Percentiles rank a stretch among this genome's conserved stretches.
Evolutionary conservation across 2,888 invertebrate genomes (phyloP).

Genomic region (Synanthedon formicaeformis): DNA sequence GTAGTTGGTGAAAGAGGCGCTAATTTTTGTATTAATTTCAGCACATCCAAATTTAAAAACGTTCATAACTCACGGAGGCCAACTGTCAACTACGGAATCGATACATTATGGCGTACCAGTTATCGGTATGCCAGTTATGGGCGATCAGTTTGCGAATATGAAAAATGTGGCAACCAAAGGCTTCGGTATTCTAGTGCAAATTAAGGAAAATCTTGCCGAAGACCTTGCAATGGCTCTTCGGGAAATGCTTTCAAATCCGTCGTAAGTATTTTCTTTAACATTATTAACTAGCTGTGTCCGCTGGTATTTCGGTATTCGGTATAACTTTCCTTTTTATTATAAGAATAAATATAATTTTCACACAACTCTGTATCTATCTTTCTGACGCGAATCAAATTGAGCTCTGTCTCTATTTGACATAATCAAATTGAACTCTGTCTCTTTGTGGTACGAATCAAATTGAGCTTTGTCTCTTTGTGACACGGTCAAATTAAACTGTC

Average conservation of each 20-base stretch:
- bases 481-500: too few species aligned
- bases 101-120: slow-evolving; percentile 47
- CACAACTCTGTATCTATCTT: too few species aligned
- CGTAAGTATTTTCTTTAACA: slow-evolving; percentile 14
- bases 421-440: too few species aligned
- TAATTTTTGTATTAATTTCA: slow-evolving; percentile 13
- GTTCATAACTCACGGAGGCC: slow-evolving; percentile 52
- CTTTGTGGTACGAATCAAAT: too few species aligned
- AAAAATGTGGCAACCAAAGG: slow-evolving; percentile 29
- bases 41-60: slow-evolving; percentile 38
- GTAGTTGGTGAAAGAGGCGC: too few species aligned
- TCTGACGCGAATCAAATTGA: too few species aligned
- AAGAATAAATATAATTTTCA: too few species aligned
- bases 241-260: slow-evolving; percentile 36
- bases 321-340: too few species aligned
- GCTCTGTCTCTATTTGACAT: too few species aligned
- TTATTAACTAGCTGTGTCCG: too few species aligned
- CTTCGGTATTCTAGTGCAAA: slow-evolving; percentile 25
- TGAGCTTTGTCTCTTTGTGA: too few species aligned
- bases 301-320: too few species aligned
- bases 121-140: slow-evolving; percentile 39
- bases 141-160: slow-evolving; percentile 44
- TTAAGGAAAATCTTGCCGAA: slow-evolving; percentile 25
- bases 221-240: slow-evolving; percentile 25
- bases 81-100: slow-evolving; percentile 42